Evolutionary conservation across 2,797 vertebrate species (phyloP).

Genomic region (Tolypeutes matacus): DNA sequence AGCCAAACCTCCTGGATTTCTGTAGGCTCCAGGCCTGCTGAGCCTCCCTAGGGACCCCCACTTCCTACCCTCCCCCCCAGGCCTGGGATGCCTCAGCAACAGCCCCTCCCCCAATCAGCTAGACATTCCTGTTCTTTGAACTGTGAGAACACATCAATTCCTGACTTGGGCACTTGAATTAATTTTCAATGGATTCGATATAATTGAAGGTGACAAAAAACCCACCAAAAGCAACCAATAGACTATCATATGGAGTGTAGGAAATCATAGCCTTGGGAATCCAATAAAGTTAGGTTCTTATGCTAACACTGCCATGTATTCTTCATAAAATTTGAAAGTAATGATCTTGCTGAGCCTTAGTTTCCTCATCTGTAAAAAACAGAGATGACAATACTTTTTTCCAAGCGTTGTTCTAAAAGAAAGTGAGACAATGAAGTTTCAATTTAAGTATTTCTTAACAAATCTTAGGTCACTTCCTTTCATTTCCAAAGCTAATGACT

Average conservation of each 20-base stretch:
- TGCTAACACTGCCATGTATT: background rate
- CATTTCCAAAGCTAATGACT: background rate
- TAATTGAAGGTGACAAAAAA: background rate
- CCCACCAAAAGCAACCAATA: background rate
- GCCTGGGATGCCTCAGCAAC: background rate
- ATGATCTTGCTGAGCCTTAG: background rate
- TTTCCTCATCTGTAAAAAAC: background rate
- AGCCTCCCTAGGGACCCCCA: background rate
- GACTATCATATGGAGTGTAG: background rate
- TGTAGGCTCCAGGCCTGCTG: background rate
- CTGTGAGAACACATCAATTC: background rate
- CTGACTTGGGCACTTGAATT: background rate
- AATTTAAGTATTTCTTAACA: conserved; percentile 16
- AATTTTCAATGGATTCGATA: background rate
- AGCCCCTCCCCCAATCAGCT: background rate
- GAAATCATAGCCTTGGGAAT: background rate
- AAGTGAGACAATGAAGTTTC: background rate
- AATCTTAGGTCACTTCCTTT: conserved; percentile 38
- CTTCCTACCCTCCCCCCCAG: background rate
- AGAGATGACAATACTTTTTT: background rate
- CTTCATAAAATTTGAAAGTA: conserved; percentile 6
- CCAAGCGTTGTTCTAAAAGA: background rate
- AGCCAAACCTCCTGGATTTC: conserved; percentile 13
- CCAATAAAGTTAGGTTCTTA: background rate
- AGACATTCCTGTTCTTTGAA: conserved; percentile 43